phyloP scores from a whole-genome alignment of 2,888 invertebrate species.

The Zaprionus obscuricornis region DNA sequence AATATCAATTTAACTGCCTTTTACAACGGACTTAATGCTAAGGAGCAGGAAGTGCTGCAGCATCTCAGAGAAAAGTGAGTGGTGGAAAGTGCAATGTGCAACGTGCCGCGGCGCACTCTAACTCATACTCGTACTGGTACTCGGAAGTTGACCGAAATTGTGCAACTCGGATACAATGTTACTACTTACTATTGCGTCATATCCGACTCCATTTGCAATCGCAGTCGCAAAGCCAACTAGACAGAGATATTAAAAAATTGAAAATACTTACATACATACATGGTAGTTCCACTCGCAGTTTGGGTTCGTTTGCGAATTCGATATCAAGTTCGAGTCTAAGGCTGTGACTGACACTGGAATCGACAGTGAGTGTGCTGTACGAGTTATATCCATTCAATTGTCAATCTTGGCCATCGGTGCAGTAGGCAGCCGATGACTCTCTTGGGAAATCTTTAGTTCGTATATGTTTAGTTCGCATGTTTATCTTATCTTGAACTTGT shows the following conservation, averaged over 20 bases:
- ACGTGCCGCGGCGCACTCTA: background rate
- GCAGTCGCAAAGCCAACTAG: background rate
- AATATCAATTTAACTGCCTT: slow-evolving; percentile 87
- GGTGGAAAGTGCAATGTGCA: slow-evolving; percentile 32
- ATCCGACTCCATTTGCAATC: slow-evolving; percentile 49
- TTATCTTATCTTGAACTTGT: slow-evolving; percentile 52
- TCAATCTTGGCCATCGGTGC: slow-evolving; percentile 76
- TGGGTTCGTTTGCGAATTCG: slow-evolving; percentile 2
- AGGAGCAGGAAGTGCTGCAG: slow-evolving; percentile 87
- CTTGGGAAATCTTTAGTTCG: slow-evolving; percentile 5
- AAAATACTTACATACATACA: slow-evolving; percentile 2
- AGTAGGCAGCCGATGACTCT: slow-evolving; percentile 57
- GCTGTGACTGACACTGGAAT: too few relatives aligned
- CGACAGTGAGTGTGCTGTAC: too few relatives aligned
- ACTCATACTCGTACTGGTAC: slow-evolving; percentile 29
- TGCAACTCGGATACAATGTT: slow-evolving; percentile 80
- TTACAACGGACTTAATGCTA: slow-evolving; percentile 86
- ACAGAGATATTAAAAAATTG: background rate
- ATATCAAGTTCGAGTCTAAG: slow-evolving; percentile 5
- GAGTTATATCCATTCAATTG: slow-evolving; percentile 49
- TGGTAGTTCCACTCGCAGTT: slow-evolving; percentile 13
- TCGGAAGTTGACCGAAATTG: slow-evolving; percentile 73
- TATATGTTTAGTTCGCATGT: slow-evolving; percentile 7
- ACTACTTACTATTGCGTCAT: slow-evolving; percentile 59
- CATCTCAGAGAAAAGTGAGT: slow-evolving; percentile 87